Evolutionary conservation across 2,113 vertebrate species (phyloP).

Genomic region (Aphyosemion australe): DNA sequence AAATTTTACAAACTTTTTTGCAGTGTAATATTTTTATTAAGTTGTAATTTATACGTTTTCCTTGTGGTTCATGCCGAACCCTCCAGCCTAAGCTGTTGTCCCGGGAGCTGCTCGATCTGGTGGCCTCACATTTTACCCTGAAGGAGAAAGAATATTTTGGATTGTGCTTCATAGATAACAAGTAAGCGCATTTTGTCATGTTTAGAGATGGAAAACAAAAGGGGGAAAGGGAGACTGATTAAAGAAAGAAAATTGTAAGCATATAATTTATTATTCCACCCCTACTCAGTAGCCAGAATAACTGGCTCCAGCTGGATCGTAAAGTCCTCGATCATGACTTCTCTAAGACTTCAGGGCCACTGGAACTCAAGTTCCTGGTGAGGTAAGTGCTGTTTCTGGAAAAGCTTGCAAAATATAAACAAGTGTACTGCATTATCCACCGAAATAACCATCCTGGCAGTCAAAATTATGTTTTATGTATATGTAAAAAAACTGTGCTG

Average conservation of each 20-base stretch:
- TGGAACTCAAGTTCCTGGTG: conserved; percentile 89
- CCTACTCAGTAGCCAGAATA: conserved; percentile 86
- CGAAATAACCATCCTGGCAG: not conserved
- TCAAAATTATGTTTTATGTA: conserved; percentile 7
- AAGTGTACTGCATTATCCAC: not conserved
- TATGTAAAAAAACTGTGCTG: too few relatives aligned
- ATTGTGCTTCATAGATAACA: conserved; percentile 91
- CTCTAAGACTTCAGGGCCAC: conserved; percentile 86
- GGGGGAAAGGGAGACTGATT: not conserved
- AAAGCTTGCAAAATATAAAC: conserved; percentile 1
- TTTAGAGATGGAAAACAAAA: not conserved
- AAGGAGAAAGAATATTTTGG: conserved; percentile 99
- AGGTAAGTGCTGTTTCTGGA: conserved; percentile 79
- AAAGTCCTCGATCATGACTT: conserved; percentile 95
- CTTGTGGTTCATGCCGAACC: conserved; percentile 22
- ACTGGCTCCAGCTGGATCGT: conserved; percentile 96
- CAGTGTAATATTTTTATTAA: not conserved
- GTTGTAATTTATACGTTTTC: not conserved
- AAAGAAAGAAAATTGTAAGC: not conserved
- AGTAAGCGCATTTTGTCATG: conserved; percentile 77
- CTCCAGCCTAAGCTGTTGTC: conserved; percentile 93
- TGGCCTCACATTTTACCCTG: conserved; percentile 96
- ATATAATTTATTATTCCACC: conserved; percentile 38
- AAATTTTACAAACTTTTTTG: not conserved
- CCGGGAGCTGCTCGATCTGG: conserved; percentile 92